Evolutionary conservation across 92 coral and sea anemone species (phyloP), one percentile per base, ranked within the genome.

Genomic region (Galaxea fascicularis): DNA sequence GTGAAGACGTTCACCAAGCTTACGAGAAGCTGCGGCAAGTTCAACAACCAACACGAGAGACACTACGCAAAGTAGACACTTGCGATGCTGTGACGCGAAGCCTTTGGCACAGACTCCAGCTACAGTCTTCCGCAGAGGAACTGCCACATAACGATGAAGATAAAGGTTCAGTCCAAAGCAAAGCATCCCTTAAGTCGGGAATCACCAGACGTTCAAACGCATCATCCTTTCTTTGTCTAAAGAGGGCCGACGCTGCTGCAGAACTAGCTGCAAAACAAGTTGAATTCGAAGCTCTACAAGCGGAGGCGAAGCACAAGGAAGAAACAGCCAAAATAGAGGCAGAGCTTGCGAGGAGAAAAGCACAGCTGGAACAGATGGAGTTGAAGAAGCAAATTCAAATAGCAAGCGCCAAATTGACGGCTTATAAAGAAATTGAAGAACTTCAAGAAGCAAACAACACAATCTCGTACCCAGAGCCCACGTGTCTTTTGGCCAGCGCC

Each of bases 231-330:
- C 53, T 75, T 8, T 35, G 28, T 3, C 13, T 62, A 62, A 77
- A 63, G 71, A 77, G 59, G 39, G 82, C 82, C 25, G 72, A 62
- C 14, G 82, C 58, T 22, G 51, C 59, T 62, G 82, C 82, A 63
- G 59, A 63, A 45, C 35, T 59, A 7, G 68, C 65, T n/a, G 65
- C 67, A 20, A 75, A 53, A 30, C 27, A 75, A 75, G 80, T 47
- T 14, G 79, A 74, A 71, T 71, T 71, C 16, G 45, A 71, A 9
- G 79, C 66, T 29, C 65, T 56, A 13, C 79, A 74, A 54, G 79
- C 52, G 49, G 16, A 54, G 54, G 51, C 67, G 14, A 29, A 56
- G 20, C 27, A 28, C 0, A 74, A 74, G 18, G 79, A 74, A 29
- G 66, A 27, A 0, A 29, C 26, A 4, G 78, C 78, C 3, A 73